Conservation (phyloP, 1,140 invertebrate species). For the Phenacoccus solenopsis region DNA sequence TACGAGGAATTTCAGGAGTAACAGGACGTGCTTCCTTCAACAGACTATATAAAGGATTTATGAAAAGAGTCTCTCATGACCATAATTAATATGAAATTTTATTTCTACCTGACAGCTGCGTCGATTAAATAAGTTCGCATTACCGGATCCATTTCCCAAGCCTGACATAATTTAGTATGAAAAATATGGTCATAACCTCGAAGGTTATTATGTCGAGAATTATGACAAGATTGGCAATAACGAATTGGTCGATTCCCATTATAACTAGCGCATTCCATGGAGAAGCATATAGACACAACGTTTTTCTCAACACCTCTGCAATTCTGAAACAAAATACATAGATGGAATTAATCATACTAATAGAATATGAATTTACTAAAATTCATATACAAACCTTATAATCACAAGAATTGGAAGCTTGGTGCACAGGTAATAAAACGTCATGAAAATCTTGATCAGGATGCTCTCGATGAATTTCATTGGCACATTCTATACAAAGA, state of each 20-base stretch:
- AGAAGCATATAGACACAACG: conserved; percentile 67
- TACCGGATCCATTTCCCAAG: conserved; percentile 78
- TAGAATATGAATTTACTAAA: background rate
- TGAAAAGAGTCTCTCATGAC: background rate
- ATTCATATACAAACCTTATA: conserved; percentile 65
- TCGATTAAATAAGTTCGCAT: conserved; percentile 89
- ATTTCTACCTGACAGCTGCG: conserved; percentile 75
- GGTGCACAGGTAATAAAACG: conserved; percentile 85
- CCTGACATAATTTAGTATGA: conserved; percentile 68
- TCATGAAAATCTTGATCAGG: conserved; percentile 78
- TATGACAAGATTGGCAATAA: conserved; percentile 83
- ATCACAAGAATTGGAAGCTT: conserved; percentile 88
- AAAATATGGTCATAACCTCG: conserved; percentile 78
- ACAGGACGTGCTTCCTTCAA: conserved; percentile 63
- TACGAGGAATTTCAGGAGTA: conserved; percentile 32
- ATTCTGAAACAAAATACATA: background rate
- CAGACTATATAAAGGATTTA: conserved; percentile 41
- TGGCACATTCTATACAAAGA: conserved; percentile 91
- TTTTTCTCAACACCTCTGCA: conserved; percentile 14
- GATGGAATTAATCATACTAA: too few relatives aligned
- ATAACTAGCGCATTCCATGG: conserved; percentile 87
- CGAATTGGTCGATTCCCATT: conserved; percentile 92
- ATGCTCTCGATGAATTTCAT: conserved; percentile 71
- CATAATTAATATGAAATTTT: background rate
- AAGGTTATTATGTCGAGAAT: conserved; percentile 72